A percentile compares a stretch with the other conserved stretches of the same genome.
These are phyloP conservation scores for Listrodromus nycthemerus DNA, from an alignment of 2,888 invertebrate genomes.

Conservation along the genomic window DNA sequence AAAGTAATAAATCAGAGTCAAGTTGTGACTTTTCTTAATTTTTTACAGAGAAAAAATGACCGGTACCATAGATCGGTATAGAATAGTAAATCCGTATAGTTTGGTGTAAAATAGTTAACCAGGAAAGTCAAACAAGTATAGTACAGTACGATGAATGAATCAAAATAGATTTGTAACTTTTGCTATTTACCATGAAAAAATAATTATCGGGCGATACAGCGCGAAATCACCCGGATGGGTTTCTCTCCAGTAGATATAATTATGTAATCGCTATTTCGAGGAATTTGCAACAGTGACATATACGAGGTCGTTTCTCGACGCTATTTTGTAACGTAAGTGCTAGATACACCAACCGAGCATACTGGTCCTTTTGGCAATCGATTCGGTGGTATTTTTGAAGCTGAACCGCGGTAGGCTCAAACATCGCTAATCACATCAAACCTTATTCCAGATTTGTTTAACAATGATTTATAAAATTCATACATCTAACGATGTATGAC, in stretches of 20 bases:
- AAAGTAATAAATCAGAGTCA: too few relatives aligned
- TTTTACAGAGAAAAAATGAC: too few relatives aligned
- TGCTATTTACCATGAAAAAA: not conserved
- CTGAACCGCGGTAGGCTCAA: not conserved
- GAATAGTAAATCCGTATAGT: too few relatives aligned
- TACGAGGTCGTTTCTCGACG: not conserved
- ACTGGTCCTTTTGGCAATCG: not conserved
- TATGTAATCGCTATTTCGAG: not conserved
- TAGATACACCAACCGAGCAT: not conserved
- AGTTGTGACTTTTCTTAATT: too few relatives aligned
- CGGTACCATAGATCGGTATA: too few relatives aligned
- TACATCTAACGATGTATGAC: too few relatives aligned
- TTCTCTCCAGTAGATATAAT: not conserved
- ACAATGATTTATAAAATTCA: not conserved
- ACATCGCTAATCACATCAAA: not conserved
- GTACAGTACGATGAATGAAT: not conserved
- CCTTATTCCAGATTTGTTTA: not conserved
- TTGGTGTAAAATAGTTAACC: not conserved
- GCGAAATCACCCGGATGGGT: not conserved
- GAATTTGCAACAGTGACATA: constrained; percentile 5
- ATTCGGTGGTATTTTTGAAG: not conserved
- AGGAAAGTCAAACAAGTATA: not conserved
- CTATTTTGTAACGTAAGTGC: constrained; percentile 19
- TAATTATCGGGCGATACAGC: not conserved
- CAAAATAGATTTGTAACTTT: not conserved